A percentile compares a stretch with the other conserved stretches of the same genome.
phyloP scores from a whole-genome alignment of 2,888 invertebrate genomes.

The Hypercompe scribonia region DNA sequence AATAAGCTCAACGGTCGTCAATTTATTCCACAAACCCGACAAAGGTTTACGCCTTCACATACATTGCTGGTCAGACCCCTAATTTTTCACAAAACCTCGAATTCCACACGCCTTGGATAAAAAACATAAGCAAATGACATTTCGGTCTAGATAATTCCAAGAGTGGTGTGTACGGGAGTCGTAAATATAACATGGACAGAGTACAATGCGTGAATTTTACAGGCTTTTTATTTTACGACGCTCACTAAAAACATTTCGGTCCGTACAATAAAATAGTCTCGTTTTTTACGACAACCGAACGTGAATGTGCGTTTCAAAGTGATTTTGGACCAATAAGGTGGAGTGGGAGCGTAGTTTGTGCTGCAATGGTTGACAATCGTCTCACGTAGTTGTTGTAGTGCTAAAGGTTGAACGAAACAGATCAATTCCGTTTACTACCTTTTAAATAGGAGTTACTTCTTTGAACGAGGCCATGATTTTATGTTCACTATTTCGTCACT shows the following conservation, averaged over 20 bases:
- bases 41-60: neutral
- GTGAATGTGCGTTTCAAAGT: conserved; percentile 70
- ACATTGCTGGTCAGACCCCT: neutral
- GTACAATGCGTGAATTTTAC: conserved; percentile 81
- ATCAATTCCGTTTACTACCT: conserved; percentile 49
- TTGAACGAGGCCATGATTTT: conserved; percentile 49
- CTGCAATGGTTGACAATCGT: conserved; percentile 48
- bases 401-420: conserved; percentile 40
- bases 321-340: conserved; percentile 64
- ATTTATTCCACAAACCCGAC: neutral
- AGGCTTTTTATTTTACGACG: conserved; percentile 80
- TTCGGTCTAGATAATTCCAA: conserved; percentile 62
- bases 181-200: conserved; percentile 71
- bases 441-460: conserved; percentile 55
- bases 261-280: conserved; percentile 78
- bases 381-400: conserved; percentile 43
- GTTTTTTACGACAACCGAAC: conserved; percentile 77
- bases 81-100: neutral
- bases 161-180: conserved; percentile 54
- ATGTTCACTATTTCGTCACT: conserved; percentile 33
- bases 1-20: neutral
- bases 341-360: conserved; percentile 54
- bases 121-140: conserved; percentile 45
- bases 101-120: conserved; percentile 31
- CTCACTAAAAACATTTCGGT: conserved; percentile 78